These are phyloP conservation scores for Isurus oxyrinchus DNA, from an alignment of 2,113 vertebrate species.

Conservation along the genomic window DNA sequence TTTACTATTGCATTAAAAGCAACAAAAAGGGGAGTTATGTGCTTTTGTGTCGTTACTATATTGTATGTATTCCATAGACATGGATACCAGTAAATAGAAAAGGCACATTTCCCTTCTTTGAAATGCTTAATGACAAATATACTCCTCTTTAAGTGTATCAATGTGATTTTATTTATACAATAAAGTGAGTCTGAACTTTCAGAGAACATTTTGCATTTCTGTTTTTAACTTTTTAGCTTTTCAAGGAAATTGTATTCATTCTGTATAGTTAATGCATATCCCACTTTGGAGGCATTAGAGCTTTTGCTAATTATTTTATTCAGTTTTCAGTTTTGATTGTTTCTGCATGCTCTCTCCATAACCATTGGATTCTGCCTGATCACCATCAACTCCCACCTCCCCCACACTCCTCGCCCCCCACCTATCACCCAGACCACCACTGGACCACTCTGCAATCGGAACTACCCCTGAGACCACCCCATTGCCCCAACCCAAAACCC, in stretches of 20 bases:
- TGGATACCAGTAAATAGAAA: conserved; percentile 14
- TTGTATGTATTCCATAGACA: background rate
- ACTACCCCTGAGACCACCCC: too few relatives aligned
- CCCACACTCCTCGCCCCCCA: too few relatives aligned
- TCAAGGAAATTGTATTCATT: background rate
- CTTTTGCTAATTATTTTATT: background rate
- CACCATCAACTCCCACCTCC: too few relatives aligned
- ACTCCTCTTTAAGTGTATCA: background rate
- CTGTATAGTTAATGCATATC: background rate
- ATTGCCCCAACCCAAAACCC: too few relatives aligned
- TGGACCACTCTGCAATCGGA: too few relatives aligned
- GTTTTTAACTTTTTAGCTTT: background rate
- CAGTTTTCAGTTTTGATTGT: background rate
- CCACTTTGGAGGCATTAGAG: background rate
- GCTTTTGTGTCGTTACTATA: conserved; percentile 14
- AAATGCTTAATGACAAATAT: conserved; percentile 22
- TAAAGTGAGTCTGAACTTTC: conserved; percentile 14
- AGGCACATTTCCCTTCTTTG: background rate
- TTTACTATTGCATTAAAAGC: conserved; percentile 10
- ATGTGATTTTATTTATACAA: conserved; percentile 28
- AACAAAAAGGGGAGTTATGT: background rate
- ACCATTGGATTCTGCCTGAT: too few relatives aligned
- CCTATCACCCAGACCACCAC: too few relatives aligned
- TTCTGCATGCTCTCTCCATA: background rate
- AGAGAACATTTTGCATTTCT: background rate